A percentile compares a stretch with the other conserved stretches of the same genome.
phyloP scores from a whole-genome alignment of 2,888 invertebrate species.

The Hydrotaea diabolus region DNA sequence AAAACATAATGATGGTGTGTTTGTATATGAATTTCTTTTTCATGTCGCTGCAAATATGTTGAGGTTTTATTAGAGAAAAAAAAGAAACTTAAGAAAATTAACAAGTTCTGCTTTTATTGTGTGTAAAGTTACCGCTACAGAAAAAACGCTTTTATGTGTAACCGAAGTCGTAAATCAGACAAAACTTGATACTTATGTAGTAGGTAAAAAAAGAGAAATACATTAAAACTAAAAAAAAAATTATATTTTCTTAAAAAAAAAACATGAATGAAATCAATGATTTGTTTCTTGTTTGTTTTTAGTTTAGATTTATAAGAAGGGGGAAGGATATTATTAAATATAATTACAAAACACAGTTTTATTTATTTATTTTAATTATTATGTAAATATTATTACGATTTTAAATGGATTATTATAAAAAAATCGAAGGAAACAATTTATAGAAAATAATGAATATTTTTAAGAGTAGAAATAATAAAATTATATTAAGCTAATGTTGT shows the following conservation, averaged over 20 bases:
- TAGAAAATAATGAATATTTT: slow-evolving; percentile 60
- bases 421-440: slow-evolving; percentile 51
- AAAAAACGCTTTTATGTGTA: slow-evolving; percentile 26
- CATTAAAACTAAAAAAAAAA: slow-evolving; percentile 46
- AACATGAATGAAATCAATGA: slow-evolving; percentile 34
- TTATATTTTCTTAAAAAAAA: slow-evolving; percentile 42
- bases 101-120: slow-evolving; percentile 50
- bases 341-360: slow-evolving; percentile 64
- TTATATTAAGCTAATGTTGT: slow-evolving; percentile 66
- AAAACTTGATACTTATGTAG: slow-evolving; percentile 63
- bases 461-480: slow-evolving; percentile 61
- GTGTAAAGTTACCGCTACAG: background rate
- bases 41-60: slow-evolving; percentile 18
- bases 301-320: slow-evolving; percentile 31
- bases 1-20: slow-evolving; percentile 35
- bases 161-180: slow-evolving; percentile 37
- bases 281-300: slow-evolving; percentile 6
- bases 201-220: slow-evolving; percentile 58
- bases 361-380: slow-evolving; percentile 43
- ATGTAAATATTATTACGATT: slow-evolving; percentile 42
- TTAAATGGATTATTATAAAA: slow-evolving; percentile 59
- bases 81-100: slow-evolving; percentile 53
- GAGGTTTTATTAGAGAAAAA: slow-evolving; percentile 56
- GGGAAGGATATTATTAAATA: slow-evolving; percentile 58
- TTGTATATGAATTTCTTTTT: background rate